phyloP scores from a whole-genome alignment of 2,797 vertebrate species.

The Poecile montanus region DNA sequence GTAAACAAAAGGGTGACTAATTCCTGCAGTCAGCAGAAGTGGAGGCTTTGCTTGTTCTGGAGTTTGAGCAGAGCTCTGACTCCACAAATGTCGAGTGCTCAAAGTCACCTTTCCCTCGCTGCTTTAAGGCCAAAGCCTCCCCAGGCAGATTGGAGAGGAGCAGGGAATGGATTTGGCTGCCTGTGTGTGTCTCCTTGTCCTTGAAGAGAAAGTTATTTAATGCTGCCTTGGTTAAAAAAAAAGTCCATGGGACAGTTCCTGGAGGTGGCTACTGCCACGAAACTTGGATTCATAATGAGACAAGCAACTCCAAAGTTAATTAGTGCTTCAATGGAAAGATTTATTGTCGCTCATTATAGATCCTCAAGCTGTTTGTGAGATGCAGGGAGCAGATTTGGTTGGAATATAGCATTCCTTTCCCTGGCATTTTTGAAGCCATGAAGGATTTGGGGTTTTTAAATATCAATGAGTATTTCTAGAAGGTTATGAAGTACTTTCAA shows the following conservation, averaged over 20 bases:
- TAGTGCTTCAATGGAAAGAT: conserved; percentile 55
- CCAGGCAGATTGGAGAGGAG: background rate
- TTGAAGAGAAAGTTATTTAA: background rate
- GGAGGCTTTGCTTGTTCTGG: background rate
- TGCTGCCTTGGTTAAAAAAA: background rate
- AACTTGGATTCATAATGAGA: conserved; percentile 1
- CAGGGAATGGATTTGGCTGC: background rate
- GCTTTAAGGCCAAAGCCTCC: background rate
- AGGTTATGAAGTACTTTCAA: conserved; percentile 18
- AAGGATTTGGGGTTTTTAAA: conserved; percentile 39
- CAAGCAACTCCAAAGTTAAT: conserved; percentile 53
- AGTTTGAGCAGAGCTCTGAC: background rate
- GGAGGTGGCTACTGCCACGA: background rate
- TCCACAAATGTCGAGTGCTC: background rate
- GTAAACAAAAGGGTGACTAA: conserved; percentile 47
- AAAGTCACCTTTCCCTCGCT: background rate
- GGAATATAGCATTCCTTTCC: conserved; percentile 32
- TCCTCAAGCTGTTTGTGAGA: conserved; percentile 60
- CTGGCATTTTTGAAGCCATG: conserved; percentile 57
- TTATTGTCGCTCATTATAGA: conserved; percentile 63
- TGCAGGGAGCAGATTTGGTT: conserved; percentile 58
- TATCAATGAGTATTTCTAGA: conserved; percentile 59
- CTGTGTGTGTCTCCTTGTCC: background rate
- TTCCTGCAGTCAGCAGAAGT: conserved; percentile 14
- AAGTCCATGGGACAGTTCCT: conserved; percentile 11